Base-by-base conservation (phyloP, 2,888 invertebrate genomes). In the Eupithecia tripunctaria region DNA sequence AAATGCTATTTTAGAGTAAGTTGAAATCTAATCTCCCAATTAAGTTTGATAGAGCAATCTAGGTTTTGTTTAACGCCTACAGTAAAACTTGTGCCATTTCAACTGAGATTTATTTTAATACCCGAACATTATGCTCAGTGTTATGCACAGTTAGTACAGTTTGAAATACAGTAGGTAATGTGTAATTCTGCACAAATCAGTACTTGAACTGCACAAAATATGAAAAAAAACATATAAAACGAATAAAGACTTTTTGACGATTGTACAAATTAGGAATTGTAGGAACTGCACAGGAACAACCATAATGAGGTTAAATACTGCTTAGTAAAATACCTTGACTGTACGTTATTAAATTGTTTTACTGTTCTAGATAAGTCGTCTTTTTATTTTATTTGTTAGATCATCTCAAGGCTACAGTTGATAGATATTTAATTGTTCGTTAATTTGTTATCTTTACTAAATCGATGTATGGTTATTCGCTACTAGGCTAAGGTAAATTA, bases 61-160 rank as follows among this genome's bases (percentile, higher is more conserved):
- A 71, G 60, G 67, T 71, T 71, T 38, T 64, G 64, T 64, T 71
- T 65, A 76, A 71, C 64, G 60, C 71, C 72, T 51, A 71, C 74
- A 43, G n/a, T 74, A 65, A 73, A 76, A 76, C 76, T 74, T 68
- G 38, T 60, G 67, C 51, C 67, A 72, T 73, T 73, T 66, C 56
- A 67, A 29, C 47, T 21, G n/a, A 36, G 64, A 47, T 70, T 73
- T 70, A 72, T 71, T 73, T 71, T 64, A 73, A 71, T 51, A 51
- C 15, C 25, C 21, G 64, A 56, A 27, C 66, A 47, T 72, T 65
- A 72, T 38, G 51, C 25, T 63, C 21, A 36, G 63, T 29, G 27
- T 18, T 60, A 29, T 27, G 47, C 47, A 29, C 51, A 43, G 51
- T 25, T 8, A 18, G 0, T 21, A 18, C 18, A 29, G 21, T 2